Base-by-base conservation (phyloP, 2,797 vertebrate genomes). In the Hirundo rustica region DNA sequence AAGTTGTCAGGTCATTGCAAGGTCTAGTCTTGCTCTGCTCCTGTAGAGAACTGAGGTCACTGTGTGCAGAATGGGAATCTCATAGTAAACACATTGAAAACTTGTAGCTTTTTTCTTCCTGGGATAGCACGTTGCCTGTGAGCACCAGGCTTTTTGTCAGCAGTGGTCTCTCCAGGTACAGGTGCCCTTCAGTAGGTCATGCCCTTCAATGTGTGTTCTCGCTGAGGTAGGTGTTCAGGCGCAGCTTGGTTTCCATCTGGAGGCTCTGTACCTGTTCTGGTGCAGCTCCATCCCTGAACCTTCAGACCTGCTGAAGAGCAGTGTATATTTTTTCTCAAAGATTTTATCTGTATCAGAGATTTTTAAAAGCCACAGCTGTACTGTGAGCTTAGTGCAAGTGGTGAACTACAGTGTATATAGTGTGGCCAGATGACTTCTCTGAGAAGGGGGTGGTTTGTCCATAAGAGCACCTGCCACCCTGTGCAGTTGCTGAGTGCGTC, bases 391-490 rank as follows among this genome's bases (percentile, higher is more conserved):
- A 26, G 34, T 2, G 2, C 1, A 0, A 70, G 53, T 26, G 64
- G 13, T 9, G 12, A 26, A 11, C 27, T 2, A 1, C 22, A 21
- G 58, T 4, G 12, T 40, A 5, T 3, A 5, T 32, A 13, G 30
- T 9, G 54, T 30, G 40, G 40, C n/a, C 32, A 20, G 2, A 17
- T 36, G 34, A 48, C 40, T 68, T 68, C 54, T 75, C 40, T 2
- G 4, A 47, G 50, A 60, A 14, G 9, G 19, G 30, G 25, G 3
- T 89, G 27, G 19, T 73, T 71, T 55, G 36, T 67, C 62, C 15
- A 0, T 16, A 23, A 40, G 61, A 68, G 58, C 44, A 50, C 38
- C 38, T 86, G 57, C 60, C 2, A 2, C 45, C 13, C 47, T 11
- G 4, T 53, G 34, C 58, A 12, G 0, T 51, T 71, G 62, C 25